Evolutionary conservation across 2,797 vertebrate species (phyloP).

Genomic region (Micropoecilia bifurca): DNA sequence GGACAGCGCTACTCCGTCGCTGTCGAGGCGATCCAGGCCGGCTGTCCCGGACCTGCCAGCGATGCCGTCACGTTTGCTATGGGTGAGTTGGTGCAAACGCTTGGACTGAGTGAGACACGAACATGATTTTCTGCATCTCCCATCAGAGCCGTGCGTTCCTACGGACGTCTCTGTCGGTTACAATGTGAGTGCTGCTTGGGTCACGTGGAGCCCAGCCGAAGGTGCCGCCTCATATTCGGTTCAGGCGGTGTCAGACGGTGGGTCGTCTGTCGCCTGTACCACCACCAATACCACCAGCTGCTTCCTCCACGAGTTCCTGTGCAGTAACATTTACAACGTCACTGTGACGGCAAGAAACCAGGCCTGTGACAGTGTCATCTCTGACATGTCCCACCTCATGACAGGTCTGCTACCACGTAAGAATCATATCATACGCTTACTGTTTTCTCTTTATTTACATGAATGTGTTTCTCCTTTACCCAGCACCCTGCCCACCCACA

Average conservation of each 20-base stretch:
- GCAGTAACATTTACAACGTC: slow-evolving; percentile 72
- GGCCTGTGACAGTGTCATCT: slow-evolving; percentile 56
- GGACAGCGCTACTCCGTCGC: slow-evolving; percentile 75
- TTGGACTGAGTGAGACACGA: slow-evolving; percentile 1
- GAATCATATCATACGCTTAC: background rate
- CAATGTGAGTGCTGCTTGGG: slow-evolving; percentile 42
- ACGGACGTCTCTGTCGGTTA: slow-evolving; percentile 54
- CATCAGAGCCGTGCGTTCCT: slow-evolving; percentile 73
- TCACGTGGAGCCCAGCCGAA: slow-evolving; percentile 45
- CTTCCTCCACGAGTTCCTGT: slow-evolving; percentile 63
- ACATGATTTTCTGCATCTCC: background rate
- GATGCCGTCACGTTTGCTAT: slow-evolving; percentile 46
- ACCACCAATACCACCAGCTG: slow-evolving; percentile 54
- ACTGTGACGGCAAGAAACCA: slow-evolving; percentile 62
- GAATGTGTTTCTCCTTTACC: background rate
- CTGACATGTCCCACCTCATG: slow-evolving; percentile 37
- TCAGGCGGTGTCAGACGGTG: slow-evolving; percentile 42
- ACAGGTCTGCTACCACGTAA: slow-evolving; percentile 65
- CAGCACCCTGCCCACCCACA: slow-evolving; percentile 80
- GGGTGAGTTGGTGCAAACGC: slow-evolving; percentile 43
- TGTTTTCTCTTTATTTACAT: background rate
- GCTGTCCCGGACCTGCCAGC: slow-evolving; percentile 70
- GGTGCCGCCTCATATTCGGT: slow-evolving; percentile 63
- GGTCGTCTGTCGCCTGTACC: slow-evolving; percentile 29
- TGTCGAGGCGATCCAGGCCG: slow-evolving; percentile 59